Conservation (phyloP, 2,888 invertebrate species). For the Limnephilus auricula region DNA sequence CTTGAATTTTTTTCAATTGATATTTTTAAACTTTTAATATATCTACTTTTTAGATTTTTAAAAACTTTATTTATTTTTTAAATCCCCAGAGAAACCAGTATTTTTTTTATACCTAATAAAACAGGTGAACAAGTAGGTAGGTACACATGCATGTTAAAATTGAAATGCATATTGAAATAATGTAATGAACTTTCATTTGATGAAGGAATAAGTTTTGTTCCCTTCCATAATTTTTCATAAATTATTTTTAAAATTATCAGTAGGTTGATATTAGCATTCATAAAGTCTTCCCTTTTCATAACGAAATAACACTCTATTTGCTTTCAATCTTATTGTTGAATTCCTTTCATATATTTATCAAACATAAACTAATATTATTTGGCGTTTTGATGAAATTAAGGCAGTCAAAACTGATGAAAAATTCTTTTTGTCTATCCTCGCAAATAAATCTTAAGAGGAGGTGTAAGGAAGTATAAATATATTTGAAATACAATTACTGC, state of each 20-base stretch:
- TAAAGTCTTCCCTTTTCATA: background rate
- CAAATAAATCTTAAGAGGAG: conserved; percentile 10
- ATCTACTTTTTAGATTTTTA: no score
- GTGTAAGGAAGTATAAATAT: conserved; percentile 41
- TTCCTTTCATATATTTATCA: background rate
- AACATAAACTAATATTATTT: background rate
- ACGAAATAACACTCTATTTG: background rate
- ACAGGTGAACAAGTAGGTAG: no score
- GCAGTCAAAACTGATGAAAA: background rate
- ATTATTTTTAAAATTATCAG: no score
- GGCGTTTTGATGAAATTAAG: background rate
- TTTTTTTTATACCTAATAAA: no score
- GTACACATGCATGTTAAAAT: no score
- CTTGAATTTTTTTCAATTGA: no score
- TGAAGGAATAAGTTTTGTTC: background rate
- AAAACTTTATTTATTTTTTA: no score
- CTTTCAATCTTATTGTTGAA: background rate
- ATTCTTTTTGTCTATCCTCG: background rate
- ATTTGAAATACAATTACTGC: conserved; percentile 48
- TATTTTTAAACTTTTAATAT: no score
- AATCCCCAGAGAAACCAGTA: no score
- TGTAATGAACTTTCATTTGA: no score
- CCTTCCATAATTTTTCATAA: background rate
- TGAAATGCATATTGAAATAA: no score
- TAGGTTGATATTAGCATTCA: no score